phyloP scores from a whole-genome alignment of 2,888 invertebrate species.

The Drosophila niveifrons region DNA sequence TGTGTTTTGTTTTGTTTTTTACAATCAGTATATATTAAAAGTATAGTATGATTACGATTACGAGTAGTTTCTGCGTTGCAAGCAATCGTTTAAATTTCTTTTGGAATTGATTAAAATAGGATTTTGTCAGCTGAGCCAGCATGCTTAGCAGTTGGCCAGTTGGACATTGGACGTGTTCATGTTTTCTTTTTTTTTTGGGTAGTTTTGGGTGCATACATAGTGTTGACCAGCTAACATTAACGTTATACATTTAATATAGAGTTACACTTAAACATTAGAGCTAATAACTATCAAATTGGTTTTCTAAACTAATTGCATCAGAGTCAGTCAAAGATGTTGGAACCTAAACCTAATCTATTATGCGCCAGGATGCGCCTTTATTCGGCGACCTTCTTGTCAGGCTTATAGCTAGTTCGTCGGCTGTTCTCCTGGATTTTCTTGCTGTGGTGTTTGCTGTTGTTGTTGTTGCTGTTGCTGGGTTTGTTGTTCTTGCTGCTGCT shows the following conservation, averaged over 20 bases:
- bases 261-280: constrained; percentile 61
- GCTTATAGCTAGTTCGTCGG: constrained; percentile 66
- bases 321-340: constrained; percentile 78
- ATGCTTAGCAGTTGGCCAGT: constrained; percentile 48
- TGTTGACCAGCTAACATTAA: constrained; percentile 54
- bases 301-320: constrained; percentile 79
- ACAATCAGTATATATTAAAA: constrained; percentile 33
- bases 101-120: constrained; percentile 28
- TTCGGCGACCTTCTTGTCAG: constrained; percentile 60
- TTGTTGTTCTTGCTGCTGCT: constrained; percentile 17
- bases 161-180: constrained; percentile 29
- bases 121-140: constrained; percentile 12
- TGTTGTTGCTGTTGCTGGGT: constrained; percentile 13
- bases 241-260: constrained; percentile 63
- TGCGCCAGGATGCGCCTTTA: constrained; percentile 63
- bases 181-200: constrained; percentile 16
- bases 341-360: constrained; percentile 64
- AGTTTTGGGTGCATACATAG: constrained; percentile 24
- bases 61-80: constrained; percentile 4
- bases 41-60: constrained; percentile 1
- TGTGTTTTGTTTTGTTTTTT: constrained; percentile 39
- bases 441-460: constrained; percentile 28
- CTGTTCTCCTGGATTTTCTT: constrained; percentile 41
- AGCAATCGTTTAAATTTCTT: constrained; percentile 5
- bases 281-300: constrained; percentile 49